phyloP scores from a whole-genome alignment of 2,113 vertebrate species.

The Calonectris borealis region DNA sequence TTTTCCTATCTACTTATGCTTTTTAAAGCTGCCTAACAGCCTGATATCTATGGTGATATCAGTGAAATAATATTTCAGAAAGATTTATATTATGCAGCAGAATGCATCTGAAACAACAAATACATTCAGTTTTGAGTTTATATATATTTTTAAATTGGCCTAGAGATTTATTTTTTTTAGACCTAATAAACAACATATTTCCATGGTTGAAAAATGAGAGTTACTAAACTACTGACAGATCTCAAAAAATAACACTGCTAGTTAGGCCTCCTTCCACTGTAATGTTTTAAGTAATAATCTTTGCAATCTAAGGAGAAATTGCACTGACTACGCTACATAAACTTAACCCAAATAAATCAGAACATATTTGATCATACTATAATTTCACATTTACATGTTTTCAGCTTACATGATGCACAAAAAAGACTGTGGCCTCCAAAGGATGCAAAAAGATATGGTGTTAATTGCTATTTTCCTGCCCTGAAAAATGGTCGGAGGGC shows the following conservation, averaged over 20 bases:
- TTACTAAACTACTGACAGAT: background rate
- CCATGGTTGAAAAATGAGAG: background rate
- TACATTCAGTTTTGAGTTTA: background rate
- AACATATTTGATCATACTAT: background rate
- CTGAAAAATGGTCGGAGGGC: background rate
- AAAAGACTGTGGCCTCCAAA: background rate
- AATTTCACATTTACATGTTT: background rate
- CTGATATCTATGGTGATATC: background rate
- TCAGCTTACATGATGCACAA: background rate
- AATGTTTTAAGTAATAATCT: background rate
- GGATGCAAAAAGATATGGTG: background rate
- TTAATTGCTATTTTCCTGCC: background rate
- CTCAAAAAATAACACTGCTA: background rate
- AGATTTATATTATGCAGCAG: background rate
- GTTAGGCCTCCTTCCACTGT: background rate
- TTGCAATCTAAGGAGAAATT: background rate
- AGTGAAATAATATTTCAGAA: background rate
- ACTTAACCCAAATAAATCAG: constrained; percentile 14
- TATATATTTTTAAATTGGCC: background rate
- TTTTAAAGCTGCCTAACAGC: background rate
- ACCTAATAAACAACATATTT: background rate
- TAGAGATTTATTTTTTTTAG: background rate
- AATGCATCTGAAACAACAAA: background rate
- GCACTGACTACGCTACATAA: background rate
- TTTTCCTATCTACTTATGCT: background rate